These are phyloP conservation scores for Pemphigus obesinymphae DNA, from an alignment of 1,140 invertebrate species.

Conservation along the genomic window DNA sequence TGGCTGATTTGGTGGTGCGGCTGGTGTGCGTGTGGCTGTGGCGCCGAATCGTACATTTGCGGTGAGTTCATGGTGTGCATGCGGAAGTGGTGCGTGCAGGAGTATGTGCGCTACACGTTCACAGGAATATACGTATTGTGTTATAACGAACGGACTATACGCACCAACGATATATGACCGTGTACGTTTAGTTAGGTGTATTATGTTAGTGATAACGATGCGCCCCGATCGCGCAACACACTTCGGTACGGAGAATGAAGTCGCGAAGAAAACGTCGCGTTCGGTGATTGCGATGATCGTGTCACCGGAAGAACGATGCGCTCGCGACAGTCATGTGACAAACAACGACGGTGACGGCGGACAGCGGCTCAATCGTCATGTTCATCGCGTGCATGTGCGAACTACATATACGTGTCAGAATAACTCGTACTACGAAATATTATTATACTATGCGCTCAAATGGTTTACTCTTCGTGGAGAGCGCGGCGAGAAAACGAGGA, in stretches of 20 bases:
- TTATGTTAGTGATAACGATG: no score
- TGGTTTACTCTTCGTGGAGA: no score
- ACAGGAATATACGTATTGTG: no score
- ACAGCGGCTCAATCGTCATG: not conserved
- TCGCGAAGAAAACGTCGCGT: not conserved
- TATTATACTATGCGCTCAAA: no score
- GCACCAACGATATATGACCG: not conserved
- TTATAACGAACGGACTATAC: no score
- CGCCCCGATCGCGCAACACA: not conserved
- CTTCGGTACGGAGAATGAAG: not conserved
- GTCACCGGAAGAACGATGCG: not conserved
- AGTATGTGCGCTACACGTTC: not conserved
- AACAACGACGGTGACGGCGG: not conserved
- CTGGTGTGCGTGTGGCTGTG: conserved; percentile 38
- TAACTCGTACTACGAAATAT: no score
- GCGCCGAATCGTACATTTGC: conserved; percentile 47
- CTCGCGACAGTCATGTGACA: not conserved
- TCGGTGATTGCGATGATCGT: not conserved
- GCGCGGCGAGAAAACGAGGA: no score
- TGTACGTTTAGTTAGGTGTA: no score
- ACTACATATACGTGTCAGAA: not conserved
- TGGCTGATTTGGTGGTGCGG: conserved; percentile 38
- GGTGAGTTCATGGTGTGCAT: conserved; percentile 45
- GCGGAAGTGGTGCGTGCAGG: not conserved
- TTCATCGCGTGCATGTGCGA: not conserved